Evolutionary conservation across 2,797 vertebrate species (phyloP), one percentile per base, ranked within the genome.

Genomic region (Cichlasoma orientale): DNA sequence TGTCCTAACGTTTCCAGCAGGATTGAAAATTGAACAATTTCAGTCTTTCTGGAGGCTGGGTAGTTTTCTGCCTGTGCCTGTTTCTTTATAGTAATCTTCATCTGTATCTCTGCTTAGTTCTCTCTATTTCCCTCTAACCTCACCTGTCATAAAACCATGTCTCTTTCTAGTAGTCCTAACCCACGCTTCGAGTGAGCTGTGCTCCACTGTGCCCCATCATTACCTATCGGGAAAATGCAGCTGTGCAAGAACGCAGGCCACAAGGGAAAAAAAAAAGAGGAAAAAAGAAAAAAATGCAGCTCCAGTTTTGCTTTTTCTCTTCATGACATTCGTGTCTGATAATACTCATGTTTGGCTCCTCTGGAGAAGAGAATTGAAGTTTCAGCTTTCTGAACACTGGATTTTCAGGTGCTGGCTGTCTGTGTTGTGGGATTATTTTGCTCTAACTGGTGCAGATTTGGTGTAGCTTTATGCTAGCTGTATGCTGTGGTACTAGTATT

Each of bases 191-290:
- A 83, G 41, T 29, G 41, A 80, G 75, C 70, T 53, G 4, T 56
- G 58, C 72, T 86, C 72, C 78, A 27, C 74, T 74, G 70, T 72
- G 66, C 52, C 74, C 91, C 79, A 56, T 86, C 80, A 76, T 77
- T 72, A 75, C 79, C 79, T 88, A 84, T 89, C 81, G 73, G n/a
- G 54, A 68, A 81, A 84, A 83, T 82, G 86, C 86, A 92, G 69
- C 90, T 76, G 55, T 36, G 75, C 19, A 79, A 5, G 12, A 78
- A 83, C 29, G 71, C 44, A 63, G 19, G 23, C 29, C 36, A 50
- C 59, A 53, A 23, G 6, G 19, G 19, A 3, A 25, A 1, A 33
- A 47, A 72, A 52, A 61, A 23, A 3, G 18, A 6, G 7, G 25
- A 47, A 61, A 52, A 72, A 44, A 38, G 33, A 76, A 73, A 16